Base-by-base conservation (phyloP, 1,140 invertebrate genomes). In the Adoxophyes honmai region DNA sequence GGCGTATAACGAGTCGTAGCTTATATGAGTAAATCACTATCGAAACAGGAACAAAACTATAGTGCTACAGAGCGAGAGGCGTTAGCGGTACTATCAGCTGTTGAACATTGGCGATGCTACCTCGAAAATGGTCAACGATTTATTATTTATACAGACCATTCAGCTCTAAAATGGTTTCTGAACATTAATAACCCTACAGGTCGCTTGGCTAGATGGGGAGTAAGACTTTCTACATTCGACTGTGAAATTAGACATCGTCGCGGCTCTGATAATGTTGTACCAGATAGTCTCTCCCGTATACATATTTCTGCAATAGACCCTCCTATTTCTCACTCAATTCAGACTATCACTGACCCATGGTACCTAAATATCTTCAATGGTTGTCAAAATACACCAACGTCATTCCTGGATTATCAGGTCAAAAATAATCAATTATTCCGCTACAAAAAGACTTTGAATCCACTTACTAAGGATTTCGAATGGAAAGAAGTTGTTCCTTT, bases 171-270 rank as follows among this genome's bases (percentile, higher is more conserved):
- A n/a, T n/a, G n/a, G n/a, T n/a, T n/a, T n/a, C n/a, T n/a, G n/a
- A n/a, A n/a, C n/a, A 4, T 4, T 4, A 34, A 4, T 9, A 34
- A 5, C 9, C 33, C 33, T 34, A 4, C 9, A 4, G 9, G 4
- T 34, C 9, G 9, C 4, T 34, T 34, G 9, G 33, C 33, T 34
- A 4, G 33, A 5, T 34, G 33, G 33, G 33, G 52, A 16, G 34
- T 53, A 11, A 5, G 52, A 36, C 34, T 53, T 2, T 53, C 52
- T 9, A 33, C 52, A 4, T 53, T 35, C n/a, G 13, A 53, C 14
- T 53, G 4, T n/a, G 34, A 53, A 13, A 67, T 91, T 1, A 56
- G 61, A 5, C 82, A 90, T 63, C 67, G 55, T 90, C n/a, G n/a
- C n/a, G n/a, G n/a, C n/a, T n/a, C n/a, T n/a, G n/a, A n/a, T n/a